Evolutionary conservation across 1,140 invertebrate genomes (phyloP).

Genomic region (Zaprionus davidi): DNA sequence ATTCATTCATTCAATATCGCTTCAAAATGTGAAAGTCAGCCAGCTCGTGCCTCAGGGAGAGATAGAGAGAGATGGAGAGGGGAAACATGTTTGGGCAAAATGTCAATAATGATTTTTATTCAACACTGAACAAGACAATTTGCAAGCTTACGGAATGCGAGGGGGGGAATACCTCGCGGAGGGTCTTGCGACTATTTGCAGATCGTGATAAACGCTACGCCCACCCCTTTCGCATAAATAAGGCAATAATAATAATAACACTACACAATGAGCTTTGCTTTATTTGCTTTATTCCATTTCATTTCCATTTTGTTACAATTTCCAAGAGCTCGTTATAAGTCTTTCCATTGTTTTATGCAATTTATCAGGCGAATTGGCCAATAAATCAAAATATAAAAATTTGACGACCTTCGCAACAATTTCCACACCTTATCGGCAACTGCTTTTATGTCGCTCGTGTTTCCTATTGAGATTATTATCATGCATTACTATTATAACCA

Average conservation of each 20-base stretch:
- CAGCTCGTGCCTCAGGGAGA: slow-evolving; percentile 63
- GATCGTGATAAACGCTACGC: slow-evolving; percentile 76
- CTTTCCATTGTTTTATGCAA: slow-evolving; percentile 19
- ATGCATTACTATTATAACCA: not conserved
- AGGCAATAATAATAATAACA: slow-evolving; percentile 57
- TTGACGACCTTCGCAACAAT: slow-evolving; percentile 32
- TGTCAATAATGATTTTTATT: slow-evolving; percentile 43
- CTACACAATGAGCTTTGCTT: slow-evolving; percentile 23
- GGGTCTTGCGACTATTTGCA: slow-evolving; percentile 48
- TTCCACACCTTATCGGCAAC: slow-evolving; percentile 27
- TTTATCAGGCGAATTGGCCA: slow-evolving; percentile 24
- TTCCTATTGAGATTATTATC: slow-evolving; percentile 3
- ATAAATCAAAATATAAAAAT: slow-evolving; percentile 32
- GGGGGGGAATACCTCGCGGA: not conserved
- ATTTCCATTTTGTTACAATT: slow-evolving; percentile 50
- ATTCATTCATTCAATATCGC: slow-evolving; percentile 12
- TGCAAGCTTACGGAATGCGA: slow-evolving; percentile 58
- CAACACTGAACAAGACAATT: slow-evolving; percentile 48
- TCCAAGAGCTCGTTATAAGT: slow-evolving; percentile 31
- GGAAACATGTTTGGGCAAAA: slow-evolving; percentile 24
- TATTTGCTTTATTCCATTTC: slow-evolving; percentile 23
- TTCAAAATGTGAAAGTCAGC: slow-evolving; percentile 68
- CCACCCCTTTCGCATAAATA: slow-evolving; percentile 60
- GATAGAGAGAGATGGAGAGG: slow-evolving; percentile 1
- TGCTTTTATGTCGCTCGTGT: slow-evolving; percentile 8